phyloP scores from a whole-genome alignment of 1,140 invertebrate species.

The Drosophila pruinosa region DNA sequence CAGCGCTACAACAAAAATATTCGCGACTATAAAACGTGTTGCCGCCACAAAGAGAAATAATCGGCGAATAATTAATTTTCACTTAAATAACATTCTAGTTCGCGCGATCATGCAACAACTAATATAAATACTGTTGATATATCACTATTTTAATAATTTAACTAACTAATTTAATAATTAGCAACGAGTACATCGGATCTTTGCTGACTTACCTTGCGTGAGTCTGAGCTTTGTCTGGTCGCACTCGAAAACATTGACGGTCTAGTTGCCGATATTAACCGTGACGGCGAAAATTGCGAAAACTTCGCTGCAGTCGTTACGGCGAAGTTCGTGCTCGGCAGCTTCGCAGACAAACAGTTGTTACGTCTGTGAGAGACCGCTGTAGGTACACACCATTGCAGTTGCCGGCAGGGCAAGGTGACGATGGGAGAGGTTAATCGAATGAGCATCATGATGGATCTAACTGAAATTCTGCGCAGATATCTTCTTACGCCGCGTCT shows the following conservation, averaged over 20 bases:
- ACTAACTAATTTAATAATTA: neutral
- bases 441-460: slow-evolving; percentile 8
- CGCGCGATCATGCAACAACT: neutral
- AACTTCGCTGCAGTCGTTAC: slow-evolving; percentile 6
- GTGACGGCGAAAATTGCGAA: slow-evolving; percentile 11
- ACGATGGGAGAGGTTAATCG: neutral
- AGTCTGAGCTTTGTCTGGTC: slow-evolving; percentile 27
- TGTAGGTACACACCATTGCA: neutral
- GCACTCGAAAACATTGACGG: neutral
- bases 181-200: neutral
- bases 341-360: slow-evolving; percentile 13
- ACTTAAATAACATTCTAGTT: neutral
- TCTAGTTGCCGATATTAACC: neutral
- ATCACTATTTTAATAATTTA: neutral
- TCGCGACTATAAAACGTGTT: neutral
- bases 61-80: neutral
- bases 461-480: slow-evolving; percentile 10
- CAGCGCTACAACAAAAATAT: neutral
- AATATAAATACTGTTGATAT: neutral
- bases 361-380: neutral
- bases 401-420: neutral
- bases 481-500: slow-evolving; percentile 19
- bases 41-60: neutral
- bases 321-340: neutral
- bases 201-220: slow-evolving; percentile 21